These are phyloP conservation scores for Acromyrmex heyeri DNA, from an alignment of 1,140 invertebrate genomes.

Conservation along the genomic window DNA sequence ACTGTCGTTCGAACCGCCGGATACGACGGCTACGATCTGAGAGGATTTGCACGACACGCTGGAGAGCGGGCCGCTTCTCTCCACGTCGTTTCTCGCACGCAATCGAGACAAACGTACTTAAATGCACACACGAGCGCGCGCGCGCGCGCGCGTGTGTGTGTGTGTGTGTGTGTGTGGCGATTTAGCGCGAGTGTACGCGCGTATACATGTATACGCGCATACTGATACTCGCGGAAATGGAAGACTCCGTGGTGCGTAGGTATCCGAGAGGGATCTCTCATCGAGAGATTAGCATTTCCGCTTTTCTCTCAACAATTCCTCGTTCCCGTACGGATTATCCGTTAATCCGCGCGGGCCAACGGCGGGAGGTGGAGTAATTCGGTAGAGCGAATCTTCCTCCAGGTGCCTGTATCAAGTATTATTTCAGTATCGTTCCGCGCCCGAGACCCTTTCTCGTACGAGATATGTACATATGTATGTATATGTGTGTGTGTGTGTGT, in stretches of 20 bases:
- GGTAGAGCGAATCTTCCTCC: slow-evolving; percentile 75
- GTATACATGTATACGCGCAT: not conserved
- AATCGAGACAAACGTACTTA: slow-evolving; percentile 82
- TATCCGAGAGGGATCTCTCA: slow-evolving; percentile 83
- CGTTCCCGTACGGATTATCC: slow-evolving; percentile 85
- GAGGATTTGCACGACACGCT: slow-evolving; percentile 81
- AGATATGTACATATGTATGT: slow-evolving; percentile 11
- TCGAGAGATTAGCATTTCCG: slow-evolving; percentile 86
- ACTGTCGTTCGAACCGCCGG: slow-evolving; percentile 63
- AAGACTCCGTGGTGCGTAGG: slow-evolving; percentile 74
- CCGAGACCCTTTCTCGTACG: slow-evolving; percentile 67
- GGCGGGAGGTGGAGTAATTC: slow-evolving; percentile 73
- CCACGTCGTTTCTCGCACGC: slow-evolving; percentile 72
- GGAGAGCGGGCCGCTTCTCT: slow-evolving; percentile 75
- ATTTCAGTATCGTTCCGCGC: slow-evolving; percentile 80
- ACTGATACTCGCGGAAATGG: slow-evolving; percentile 69
- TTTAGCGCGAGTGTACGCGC: slow-evolving; percentile 52
- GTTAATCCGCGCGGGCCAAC: slow-evolving; percentile 82
- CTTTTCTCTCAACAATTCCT: slow-evolving; percentile 86
- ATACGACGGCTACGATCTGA: slow-evolving; percentile 73
- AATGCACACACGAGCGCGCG: slow-evolving; percentile 68
- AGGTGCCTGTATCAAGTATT: slow-evolving; percentile 82
- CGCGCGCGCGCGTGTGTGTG: not conserved
- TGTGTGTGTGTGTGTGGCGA: slow-evolving; percentile 32
- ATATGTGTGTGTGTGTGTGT: not conserved